phyloP scores from a whole-genome alignment of 2,888 invertebrate species.

The Athalia cordata region DNA sequence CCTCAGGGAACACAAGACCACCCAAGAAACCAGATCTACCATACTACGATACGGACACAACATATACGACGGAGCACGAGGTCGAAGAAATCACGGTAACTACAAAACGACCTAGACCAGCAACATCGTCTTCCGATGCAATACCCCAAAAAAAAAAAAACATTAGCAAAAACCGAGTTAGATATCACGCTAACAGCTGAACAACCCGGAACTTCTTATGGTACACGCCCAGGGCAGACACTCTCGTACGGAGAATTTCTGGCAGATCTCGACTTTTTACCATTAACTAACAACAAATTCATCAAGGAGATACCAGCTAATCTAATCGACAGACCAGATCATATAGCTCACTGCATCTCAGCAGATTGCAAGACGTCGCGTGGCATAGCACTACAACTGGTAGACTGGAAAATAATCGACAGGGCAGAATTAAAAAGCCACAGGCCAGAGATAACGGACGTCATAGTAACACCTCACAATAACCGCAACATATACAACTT shows the following conservation, averaged over 20 bases:
- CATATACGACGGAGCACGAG: no score
- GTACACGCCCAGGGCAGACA: background rate
- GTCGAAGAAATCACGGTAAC: no score
- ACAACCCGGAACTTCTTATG: background rate
- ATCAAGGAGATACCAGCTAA: slow-evolving; percentile 36
- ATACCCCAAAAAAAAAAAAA: no score
- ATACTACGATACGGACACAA: no score
- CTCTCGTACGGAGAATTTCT: background rate
- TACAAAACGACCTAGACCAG: no score
- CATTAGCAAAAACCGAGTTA: background rate
- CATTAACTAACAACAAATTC: background rate
- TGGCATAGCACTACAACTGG: background rate
- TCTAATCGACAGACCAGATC: background rate
- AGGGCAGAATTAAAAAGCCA: no score
- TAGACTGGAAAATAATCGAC: no score
- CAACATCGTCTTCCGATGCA: no score
- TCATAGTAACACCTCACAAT: no score
- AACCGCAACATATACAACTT: background rate
- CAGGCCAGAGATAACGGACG: background rate
- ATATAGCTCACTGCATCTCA: slow-evolving; percentile 4
- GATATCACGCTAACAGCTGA: background rate
- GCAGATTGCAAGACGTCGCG: background rate
- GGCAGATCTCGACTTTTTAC: background rate
- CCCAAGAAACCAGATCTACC: no score
- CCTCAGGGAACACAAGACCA: no score